Percentiles rank a stretch among this genome's conserved stretches.
These are phyloP conservation scores for Matsumurasca onukii DNA, from an alignment of 1,140 invertebrate species.

Conservation along the genomic window DNA sequence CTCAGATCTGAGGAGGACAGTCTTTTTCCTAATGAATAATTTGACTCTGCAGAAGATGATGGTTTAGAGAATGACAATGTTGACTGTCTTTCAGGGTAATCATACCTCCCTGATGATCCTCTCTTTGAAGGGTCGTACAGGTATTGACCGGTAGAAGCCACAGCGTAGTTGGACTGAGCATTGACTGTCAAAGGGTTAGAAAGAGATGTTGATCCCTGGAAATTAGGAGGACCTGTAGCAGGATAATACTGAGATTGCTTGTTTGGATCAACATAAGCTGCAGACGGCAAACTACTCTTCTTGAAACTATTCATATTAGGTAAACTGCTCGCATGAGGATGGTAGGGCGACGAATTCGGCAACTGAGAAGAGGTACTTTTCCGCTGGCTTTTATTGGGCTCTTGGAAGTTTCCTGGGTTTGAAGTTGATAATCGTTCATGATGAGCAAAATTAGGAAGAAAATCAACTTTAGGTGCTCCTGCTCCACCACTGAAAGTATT, in stretches of 20 bases:
- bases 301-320: constrained; percentile 49
- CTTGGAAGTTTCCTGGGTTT: constrained; percentile 6
- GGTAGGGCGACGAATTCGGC: constrained; percentile 31
- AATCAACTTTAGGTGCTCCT: constrained; percentile 67
- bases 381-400: constrained; percentile 29
- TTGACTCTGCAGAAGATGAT: constrained; percentile 17
- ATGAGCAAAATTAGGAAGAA: constrained; percentile 62
- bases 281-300: constrained; percentile 47
- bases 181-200: neutral
- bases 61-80: neutral
- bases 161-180: constrained; percentile 35
- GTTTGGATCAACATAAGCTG: constrained; percentile 40
- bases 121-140: constrained; percentile 26
- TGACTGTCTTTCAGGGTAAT: neutral
- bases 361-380: constrained; percentile 20
- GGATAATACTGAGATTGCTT: constrained; percentile 39
- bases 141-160: constrained; percentile 34
- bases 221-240: constrained; percentile 17
- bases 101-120: constrained; percentile 17
- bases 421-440: neutral
- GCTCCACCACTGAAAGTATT: constrained; percentile 45
- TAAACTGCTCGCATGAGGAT: constrained; percentile 25
- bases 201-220: constrained; percentile 39
- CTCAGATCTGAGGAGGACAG: constrained; percentile 24
- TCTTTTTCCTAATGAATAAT: constrained; percentile 25